These are phyloP conservation scores for Augochlorella aurata DNA, from an alignment of 2,888 invertebrate species.

Conservation along the genomic window DNA sequence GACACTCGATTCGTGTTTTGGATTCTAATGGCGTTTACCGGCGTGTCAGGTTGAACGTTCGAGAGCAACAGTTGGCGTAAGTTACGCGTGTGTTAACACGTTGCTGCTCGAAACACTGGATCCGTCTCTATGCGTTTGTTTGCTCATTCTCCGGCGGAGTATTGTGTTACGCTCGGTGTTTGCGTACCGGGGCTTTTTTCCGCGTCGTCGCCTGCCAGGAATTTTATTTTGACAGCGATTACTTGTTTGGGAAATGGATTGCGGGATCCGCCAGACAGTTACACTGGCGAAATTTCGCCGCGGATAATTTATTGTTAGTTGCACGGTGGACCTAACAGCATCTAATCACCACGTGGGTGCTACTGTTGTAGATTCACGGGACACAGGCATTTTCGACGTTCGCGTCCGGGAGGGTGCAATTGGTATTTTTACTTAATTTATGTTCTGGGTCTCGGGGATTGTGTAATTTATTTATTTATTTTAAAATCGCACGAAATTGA, in stretches of 20 bases:
- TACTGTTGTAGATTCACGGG: background rate
- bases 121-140: constrained; percentile 37
- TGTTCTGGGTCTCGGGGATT: background rate
- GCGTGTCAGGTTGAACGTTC: constrained; percentile 50
- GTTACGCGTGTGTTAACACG: constrained; percentile 54
- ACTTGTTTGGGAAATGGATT: constrained; percentile 17
- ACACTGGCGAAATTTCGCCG: background rate
- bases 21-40: constrained; percentile 55
- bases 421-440: too few relatives aligned
- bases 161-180: constrained; percentile 27
- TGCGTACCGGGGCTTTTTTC: constrained; percentile 19
- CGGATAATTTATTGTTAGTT: background rate
- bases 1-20: constrained; percentile 60
- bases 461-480: background rate
- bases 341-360: background rate
- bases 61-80: constrained; percentile 57
- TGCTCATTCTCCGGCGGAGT: constrained; percentile 33
- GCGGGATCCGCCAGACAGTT: background rate
- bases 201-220: background rate
- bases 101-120: constrained; percentile 45
- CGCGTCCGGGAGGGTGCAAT: background rate
- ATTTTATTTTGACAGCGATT: constrained; percentile 39
- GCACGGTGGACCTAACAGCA: background rate
- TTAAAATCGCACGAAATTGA: background rate
- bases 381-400: background rate